These are phyloP conservation scores for Cercocebus atys DNA, from an alignment of 2,113 vertebrate genomes.

Conservation along the genomic window DNA sequence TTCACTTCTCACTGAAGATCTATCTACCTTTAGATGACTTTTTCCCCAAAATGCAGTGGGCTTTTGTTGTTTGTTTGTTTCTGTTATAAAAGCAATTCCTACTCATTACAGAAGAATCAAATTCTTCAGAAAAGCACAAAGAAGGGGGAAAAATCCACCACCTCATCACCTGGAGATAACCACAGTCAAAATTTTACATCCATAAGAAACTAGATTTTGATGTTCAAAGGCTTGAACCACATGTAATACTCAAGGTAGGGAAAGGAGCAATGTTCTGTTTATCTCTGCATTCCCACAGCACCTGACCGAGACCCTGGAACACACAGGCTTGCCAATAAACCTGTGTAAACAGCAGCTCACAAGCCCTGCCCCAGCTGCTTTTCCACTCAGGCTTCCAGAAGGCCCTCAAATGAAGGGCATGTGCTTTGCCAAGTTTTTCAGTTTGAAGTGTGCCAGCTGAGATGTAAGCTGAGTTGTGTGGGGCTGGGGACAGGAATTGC, in stretches of 20 bases:
- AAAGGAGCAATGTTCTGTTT: not conserved
- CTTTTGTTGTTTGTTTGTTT: not conserved
- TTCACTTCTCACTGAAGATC: not conserved
- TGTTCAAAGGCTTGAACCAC: not conserved
- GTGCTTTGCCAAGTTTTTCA: not conserved
- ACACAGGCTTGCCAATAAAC: not conserved
- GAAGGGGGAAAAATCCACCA: not conserved
- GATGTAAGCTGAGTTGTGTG: not conserved
- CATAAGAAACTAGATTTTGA: not conserved
- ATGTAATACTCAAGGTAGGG: not conserved
- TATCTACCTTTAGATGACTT: not conserved
- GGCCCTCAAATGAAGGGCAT: not conserved
- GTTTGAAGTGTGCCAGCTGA: not conserved
- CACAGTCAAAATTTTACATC: not conserved
- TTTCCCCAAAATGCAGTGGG: not conserved
- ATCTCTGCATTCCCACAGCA: not conserved
- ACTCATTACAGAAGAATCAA: not conserved
- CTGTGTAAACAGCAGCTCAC: not conserved
- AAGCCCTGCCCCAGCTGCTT: not conserved
- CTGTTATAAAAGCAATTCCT: conserved; percentile 29
- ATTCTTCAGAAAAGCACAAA: not conserved
- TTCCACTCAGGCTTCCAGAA: not conserved
- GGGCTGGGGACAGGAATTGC: no score
- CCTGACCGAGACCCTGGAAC: not conserved
- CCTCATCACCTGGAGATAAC: conserved; percentile 1